phyloP scores from a whole-genome alignment of 2,888 invertebrate genomes.

The Lasius platythorax region DNA sequence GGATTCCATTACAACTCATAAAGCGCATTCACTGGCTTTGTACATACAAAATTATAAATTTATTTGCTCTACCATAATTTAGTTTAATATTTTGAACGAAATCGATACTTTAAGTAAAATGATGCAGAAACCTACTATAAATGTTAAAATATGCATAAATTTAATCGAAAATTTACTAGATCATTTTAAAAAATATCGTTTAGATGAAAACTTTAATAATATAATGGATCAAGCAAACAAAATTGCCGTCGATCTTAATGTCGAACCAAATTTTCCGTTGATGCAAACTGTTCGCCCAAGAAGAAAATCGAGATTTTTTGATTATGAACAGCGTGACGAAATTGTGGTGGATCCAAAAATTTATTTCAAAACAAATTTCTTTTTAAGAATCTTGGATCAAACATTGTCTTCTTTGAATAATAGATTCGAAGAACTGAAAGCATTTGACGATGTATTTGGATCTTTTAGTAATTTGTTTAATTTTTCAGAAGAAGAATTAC shows the following conservation, averaged over 20 bases:
- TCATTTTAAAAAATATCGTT: neutral
- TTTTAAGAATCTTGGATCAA: neutral
- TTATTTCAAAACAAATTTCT: neutral
- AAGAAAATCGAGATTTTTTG: neutral
- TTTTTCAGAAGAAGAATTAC: neutral
- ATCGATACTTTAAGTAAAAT: neutral
- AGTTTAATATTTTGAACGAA: neutral
- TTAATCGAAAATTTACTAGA: neutral
- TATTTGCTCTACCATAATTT: neutral
- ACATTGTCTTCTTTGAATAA: neutral
- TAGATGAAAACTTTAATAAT: neutral
- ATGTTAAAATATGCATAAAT: neutral
- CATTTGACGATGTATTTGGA: neutral
- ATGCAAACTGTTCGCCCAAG: neutral
- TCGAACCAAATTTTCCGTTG: neutral
- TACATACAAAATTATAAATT: neutral
- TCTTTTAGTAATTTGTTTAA: neutral
- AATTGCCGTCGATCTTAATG: neutral
- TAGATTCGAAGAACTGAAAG: neutral
- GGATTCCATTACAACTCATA: neutral
- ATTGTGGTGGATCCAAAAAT: neutral
- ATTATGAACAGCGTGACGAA: neutral
- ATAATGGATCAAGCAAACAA: neutral
- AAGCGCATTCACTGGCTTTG: neutral
- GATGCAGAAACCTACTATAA: neutral